phyloP scores from a whole-genome alignment of 2,797 vertebrate genomes.

The Brachymystax lenok region DNA sequence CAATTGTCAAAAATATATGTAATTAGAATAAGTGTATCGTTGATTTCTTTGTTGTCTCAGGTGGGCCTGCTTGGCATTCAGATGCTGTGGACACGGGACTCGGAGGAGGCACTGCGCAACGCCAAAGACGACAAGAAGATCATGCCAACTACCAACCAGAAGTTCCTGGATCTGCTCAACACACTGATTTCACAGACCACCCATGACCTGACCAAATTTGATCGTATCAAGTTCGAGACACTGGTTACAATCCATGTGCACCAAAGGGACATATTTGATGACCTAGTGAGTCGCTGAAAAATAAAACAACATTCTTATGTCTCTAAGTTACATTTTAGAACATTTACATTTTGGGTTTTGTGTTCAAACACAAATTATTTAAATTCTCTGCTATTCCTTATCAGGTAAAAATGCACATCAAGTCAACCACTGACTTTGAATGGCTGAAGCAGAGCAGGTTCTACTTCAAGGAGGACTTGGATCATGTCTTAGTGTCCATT shows the following conservation, averaged over 20 bases:
- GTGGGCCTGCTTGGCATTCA: conserved; percentile 89
- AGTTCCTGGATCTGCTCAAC: conserved; percentile 84
- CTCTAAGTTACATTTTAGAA: background rate
- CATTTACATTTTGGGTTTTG: background rate
- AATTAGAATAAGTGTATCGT: background rate
- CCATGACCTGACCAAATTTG: conserved; percentile 77
- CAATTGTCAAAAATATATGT: background rate
- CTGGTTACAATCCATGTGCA: conserved; percentile 91
- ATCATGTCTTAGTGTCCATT: conserved; percentile 85
- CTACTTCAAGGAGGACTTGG: conserved; percentile 85
- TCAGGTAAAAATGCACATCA: conserved; percentile 71
- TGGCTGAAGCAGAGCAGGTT: conserved; percentile 94
- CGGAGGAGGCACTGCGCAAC: conserved; percentile 84
- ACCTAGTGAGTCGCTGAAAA: conserved; percentile 76
- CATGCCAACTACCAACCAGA: conserved; percentile 84
- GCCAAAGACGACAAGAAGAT: conserved; percentile 83
- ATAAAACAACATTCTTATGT: background rate
- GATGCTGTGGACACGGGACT: conserved; percentile 93
- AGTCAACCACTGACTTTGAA: conserved; percentile 85
- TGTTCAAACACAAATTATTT: background rate
- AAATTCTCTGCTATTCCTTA: background rate
- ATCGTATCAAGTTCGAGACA: conserved; percentile 89
- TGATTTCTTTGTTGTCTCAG: conserved; percentile 58
- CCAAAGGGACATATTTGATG: conserved; percentile 91
- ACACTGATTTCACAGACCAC: conserved; percentile 85